Percentiles rank a stretch among this genome's conserved stretches.
Evolutionary conservation across 2,113 vertebrate species (phyloP).

Genomic region (Marmota flaviventris): DNA sequence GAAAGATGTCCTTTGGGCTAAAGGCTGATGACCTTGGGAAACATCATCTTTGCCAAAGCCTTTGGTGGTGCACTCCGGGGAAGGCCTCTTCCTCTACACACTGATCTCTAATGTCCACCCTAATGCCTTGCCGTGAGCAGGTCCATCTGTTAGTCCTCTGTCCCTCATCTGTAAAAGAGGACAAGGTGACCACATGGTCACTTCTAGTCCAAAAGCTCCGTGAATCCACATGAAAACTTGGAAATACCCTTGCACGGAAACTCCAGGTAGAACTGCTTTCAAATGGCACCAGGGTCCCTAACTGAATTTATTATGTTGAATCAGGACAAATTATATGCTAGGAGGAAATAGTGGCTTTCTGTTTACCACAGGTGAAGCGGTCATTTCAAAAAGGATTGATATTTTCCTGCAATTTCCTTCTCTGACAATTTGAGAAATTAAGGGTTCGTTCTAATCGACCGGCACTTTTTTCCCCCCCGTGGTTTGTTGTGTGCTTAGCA

Average conservation of each 20-base stretch:
- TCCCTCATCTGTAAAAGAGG: not conserved
- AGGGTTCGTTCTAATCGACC: constrained; percentile 67
- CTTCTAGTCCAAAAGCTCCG: not conserved
- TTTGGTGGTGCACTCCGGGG: no score
- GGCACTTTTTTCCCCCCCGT: constrained; percentile 38
- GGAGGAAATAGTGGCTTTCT: constrained; percentile 56
- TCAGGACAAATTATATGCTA: constrained; percentile 8
- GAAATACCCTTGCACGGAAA: not conserved
- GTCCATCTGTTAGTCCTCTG: no score
- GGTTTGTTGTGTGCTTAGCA: constrained; percentile 66
- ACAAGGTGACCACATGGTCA: not conserved
- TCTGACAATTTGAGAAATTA: constrained; percentile 67
- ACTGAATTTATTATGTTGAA: constrained; percentile 27
- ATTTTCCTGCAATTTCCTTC: constrained; percentile 23
- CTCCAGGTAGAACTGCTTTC: not conserved
- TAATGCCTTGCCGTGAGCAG: no score
- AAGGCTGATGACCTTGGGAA: not conserved
- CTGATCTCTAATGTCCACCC: not conserved
- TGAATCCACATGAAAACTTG: not conserved
- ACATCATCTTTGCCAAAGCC: no score
- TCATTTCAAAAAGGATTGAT: constrained; percentile 64
- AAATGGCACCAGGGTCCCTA: not conserved
- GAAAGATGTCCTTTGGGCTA: not conserved
- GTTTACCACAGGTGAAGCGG: constrained; percentile 38
- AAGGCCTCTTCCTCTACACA: not conserved